Evolutionary conservation across 2,113 vertebrate genomes (phyloP).

Genomic region (Alethe diademata): DNA sequence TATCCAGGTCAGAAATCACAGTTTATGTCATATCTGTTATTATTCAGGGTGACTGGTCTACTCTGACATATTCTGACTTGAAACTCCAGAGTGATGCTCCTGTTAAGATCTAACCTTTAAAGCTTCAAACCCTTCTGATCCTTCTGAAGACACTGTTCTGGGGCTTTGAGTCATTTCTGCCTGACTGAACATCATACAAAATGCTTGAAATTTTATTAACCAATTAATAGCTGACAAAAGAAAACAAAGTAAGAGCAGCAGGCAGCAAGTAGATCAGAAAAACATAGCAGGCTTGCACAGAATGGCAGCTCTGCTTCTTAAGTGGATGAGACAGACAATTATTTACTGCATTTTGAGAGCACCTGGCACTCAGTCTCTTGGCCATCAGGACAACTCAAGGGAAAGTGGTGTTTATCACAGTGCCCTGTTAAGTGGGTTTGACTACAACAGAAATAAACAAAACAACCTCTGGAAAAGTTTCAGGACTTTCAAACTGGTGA

Average conservation of each 20-base stretch:
- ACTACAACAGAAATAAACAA: slow-evolving; percentile 17
- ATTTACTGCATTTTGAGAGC: not conserved
- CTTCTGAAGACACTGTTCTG: not conserved
- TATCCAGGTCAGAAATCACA: not conserved
- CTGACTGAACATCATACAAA: not conserved
- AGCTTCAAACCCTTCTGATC: not conserved
- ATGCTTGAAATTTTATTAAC: not conserved
- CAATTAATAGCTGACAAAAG: not conserved
- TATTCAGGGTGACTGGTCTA: not conserved
- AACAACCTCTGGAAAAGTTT: not conserved
- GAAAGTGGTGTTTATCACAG: not conserved
- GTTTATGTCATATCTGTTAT: not conserved
- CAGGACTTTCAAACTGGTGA: not conserved
- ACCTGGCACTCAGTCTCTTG: not conserved
- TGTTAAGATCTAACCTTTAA: not conserved
- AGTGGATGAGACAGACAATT: not conserved
- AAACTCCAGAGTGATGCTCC: not conserved
- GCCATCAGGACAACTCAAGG: not conserved
- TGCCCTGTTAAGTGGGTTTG: not conserved
- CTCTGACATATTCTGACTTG: not conserved
- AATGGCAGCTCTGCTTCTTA: not conserved
- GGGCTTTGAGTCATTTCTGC: not conserved
- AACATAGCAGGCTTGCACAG: not conserved
- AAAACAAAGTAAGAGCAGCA: not conserved
- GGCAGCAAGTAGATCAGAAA: not conserved